Evolutionary conservation across 2,113 vertebrate genomes (phyloP).

Genomic region (Dunckerocampus dactyliophorus): DNA sequence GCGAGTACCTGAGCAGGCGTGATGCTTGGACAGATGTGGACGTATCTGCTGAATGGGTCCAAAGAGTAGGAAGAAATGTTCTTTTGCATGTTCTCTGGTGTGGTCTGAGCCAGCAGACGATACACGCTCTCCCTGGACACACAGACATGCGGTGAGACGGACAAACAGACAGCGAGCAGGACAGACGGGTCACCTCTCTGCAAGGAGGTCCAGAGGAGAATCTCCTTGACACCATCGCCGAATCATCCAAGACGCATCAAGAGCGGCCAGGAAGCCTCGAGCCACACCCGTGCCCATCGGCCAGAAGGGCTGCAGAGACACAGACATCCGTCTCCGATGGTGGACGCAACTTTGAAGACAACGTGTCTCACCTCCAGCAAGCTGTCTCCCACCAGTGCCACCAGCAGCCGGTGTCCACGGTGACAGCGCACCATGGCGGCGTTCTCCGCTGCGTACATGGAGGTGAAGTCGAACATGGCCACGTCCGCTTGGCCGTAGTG

Average conservation of each 20-base stretch:
- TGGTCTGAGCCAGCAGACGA: conserved; percentile 89
- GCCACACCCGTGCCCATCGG: conserved; percentile 97
- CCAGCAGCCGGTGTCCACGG: conserved; percentile 80
- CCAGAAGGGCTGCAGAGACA: conserved; percentile 86
- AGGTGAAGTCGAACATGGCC: conserved; percentile 98
- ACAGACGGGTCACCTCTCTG: conserved; percentile 76
- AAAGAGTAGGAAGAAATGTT: conserved; percentile 90
- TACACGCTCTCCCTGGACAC: conserved; percentile 87
- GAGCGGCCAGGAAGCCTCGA: conserved; percentile 90
- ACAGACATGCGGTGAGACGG: neutral
- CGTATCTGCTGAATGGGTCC: conserved; percentile 87
- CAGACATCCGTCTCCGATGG: neutral
- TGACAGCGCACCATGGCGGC: conserved; percentile 85
- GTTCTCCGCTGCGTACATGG: conserved; percentile 93
- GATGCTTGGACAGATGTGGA: conserved; percentile 82
- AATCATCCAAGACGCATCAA: conserved; percentile 97
- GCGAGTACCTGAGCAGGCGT: conserved; percentile 16
- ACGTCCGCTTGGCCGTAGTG: conserved; percentile 94
- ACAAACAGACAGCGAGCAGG: neutral
- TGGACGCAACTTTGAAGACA: neutral
- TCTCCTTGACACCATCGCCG: conserved; percentile 83
- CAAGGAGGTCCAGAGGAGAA: conserved; percentile 83
- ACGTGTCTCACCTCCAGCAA: conserved; percentile 81
- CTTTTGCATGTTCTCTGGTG: conserved; percentile 94
- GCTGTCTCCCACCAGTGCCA: conserved; percentile 93